Percentiles rank a stretch among this genome's conserved stretches.
These are phyloP conservation scores for Nycticryphes semicollaris DNA, from an alignment of 2,113 vertebrate genomes.

Conservation along the genomic window DNA sequence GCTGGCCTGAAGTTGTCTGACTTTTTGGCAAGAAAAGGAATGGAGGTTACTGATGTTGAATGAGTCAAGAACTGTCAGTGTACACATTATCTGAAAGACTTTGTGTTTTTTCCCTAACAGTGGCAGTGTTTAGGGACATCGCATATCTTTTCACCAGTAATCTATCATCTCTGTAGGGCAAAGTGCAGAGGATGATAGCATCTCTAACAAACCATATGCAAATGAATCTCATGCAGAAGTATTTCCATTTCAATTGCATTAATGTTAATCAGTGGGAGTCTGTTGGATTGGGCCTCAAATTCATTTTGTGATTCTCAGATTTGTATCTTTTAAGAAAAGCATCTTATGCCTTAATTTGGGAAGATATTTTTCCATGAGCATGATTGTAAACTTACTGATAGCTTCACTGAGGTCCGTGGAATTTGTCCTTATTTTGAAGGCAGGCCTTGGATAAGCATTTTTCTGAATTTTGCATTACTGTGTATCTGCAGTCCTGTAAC, in stretches of 20 bases:
- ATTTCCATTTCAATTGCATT: conserved; percentile 14
- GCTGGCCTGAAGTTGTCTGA: not conserved
- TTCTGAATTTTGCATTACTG: not conserved
- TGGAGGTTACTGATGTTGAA: not conserved
- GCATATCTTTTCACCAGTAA: not conserved
- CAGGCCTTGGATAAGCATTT: not conserved
- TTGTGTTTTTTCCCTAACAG: not conserved
- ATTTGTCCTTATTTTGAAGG: not conserved
- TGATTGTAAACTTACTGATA: not conserved
- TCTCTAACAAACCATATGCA: not conserved
- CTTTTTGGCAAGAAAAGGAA: not conserved
- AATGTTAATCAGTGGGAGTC: not conserved
- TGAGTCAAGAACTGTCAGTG: not conserved
- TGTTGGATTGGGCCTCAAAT: not conserved
- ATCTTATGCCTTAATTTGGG: not conserved
- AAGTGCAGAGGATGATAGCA: not conserved
- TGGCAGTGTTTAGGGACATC: not conserved
- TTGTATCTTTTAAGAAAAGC: not conserved
- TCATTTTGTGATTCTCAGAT: not conserved
- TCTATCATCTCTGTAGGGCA: not conserved
- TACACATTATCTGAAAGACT: not conserved
- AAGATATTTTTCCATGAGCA: not conserved
- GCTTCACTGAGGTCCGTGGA: not conserved
- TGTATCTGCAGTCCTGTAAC: not conserved
- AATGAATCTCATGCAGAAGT: not conserved